A percentile compares a stretch with the other conserved stretches of the same genome.
phyloP scores from a whole-genome alignment of 2,797 vertebrate genomes.

The Propithecus deckenii region DNA sequence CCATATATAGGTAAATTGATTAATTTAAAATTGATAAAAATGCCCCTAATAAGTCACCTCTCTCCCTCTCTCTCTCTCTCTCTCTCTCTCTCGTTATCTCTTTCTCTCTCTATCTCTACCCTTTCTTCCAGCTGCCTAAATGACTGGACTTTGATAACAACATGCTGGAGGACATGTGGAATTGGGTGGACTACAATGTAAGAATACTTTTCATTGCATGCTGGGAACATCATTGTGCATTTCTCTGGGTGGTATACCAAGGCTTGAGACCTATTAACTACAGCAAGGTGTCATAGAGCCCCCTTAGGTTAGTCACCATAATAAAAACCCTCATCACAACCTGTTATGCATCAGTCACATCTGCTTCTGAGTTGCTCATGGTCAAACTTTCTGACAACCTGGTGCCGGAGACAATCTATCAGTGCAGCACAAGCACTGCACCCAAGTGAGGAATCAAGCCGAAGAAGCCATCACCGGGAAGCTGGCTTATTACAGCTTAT shows the following conservation, averaged over 20 bases:
- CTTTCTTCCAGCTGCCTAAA: not conserved
- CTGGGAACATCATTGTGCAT: not conserved
- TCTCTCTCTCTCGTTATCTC: not conserved
- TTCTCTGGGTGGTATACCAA: not conserved
- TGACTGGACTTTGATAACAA: not conserved
- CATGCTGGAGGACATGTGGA: not conserved
- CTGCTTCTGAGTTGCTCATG: not conserved
- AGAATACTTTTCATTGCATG: not conserved
- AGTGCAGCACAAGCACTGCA: not conserved
- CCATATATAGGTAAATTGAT: not conserved
- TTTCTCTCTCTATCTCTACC: too few species aligned
- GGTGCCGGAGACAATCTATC: not conserved
- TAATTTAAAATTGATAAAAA: conserved; percentile 1
- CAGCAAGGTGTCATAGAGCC: accelerated
- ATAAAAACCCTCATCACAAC: not conserved
- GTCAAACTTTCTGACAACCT: not conserved
- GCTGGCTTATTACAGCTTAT: not conserved
- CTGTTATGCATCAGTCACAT: not conserved
- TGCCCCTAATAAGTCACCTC: not conserved
- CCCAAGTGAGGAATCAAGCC: not conserved
- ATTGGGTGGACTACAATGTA: not conserved
- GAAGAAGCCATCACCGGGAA: not conserved
- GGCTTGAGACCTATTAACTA: not conserved
- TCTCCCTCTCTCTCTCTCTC: not conserved
- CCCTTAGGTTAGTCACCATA: not conserved